These are phyloP conservation scores for Brachymystax lenok DNA, from an alignment of 2,797 vertebrate species.

Conservation along the genomic window DNA sequence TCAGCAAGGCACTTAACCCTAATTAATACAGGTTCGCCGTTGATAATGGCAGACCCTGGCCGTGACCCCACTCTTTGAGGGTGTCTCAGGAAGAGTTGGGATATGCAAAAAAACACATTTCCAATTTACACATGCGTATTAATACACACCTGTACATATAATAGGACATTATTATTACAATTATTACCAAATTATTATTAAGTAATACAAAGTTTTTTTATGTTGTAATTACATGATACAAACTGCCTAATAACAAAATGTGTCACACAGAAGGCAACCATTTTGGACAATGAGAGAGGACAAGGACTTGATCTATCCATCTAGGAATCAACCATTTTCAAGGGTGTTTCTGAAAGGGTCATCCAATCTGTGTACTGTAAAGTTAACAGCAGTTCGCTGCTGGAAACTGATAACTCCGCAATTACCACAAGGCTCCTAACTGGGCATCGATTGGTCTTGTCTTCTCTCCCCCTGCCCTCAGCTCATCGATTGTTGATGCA, in stretches of 20 bases:
- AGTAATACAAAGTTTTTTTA: background rate
- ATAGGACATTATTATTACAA: no score
- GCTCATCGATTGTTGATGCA: constrained; percentile 73
- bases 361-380: constrained; percentile 41
- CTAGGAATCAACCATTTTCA: constrained; percentile 21
- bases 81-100: no score
- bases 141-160: no score
- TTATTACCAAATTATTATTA: no score
- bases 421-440: constrained; percentile 64
- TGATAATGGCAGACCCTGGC: no score
- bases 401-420: constrained; percentile 67
- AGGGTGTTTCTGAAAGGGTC: constrained; percentile 36
- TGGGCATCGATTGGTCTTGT: constrained; percentile 69
- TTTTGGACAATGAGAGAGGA: background rate
- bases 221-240: constrained; percentile 1
- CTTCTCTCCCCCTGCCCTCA: constrained; percentile 64
- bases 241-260: background rate
- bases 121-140: no score
- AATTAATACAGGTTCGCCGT: no score
- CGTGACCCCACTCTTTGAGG: no score
- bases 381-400: constrained; percentile 53
- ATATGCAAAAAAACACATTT: no score
- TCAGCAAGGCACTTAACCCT: no score
- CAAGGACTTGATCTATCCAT: background rate
- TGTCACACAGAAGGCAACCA: background rate